Evolutionary conservation across 2,888 invertebrate genomes (phyloP), one percentile per base, ranked within the genome.

Genomic region (Nipponacmea schrenckii): DNA sequence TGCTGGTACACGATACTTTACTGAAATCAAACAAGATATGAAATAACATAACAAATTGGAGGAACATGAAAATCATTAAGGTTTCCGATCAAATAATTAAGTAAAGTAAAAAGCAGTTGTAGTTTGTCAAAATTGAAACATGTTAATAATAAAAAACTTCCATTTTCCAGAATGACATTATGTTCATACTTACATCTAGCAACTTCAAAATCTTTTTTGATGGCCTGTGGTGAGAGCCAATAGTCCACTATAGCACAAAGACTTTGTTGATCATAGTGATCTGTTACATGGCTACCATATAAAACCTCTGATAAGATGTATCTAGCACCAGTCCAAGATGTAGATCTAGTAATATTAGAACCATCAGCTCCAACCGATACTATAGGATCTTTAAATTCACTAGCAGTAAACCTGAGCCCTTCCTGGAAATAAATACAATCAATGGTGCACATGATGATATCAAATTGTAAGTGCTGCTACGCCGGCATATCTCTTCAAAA

Each of bases 171-270:
- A n/a, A n/a, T n/a, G n/a, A n/a, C n/a, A n/a, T n/a, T n/a, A n/a
- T n/a, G 17, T 39, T 64, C 14, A 1, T 24, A 80, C 86, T 83
- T 81, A 89, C 89, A 80, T 84, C 85, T 86, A 20, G 86, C 81
- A 31, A 88, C 81, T 79, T 89, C 89, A 83, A 89, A 89, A 74
- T 89, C 89, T 74, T 86, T 89, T 77, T 86, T 88, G 74, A 88
- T 79, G 62, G 89, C 82, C 56, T 80, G 85, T 10, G 88, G 85
- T 20, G 87, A 86, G 12, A 88, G 79, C 87, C 88, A 89, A 80
- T 86, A 89, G 74, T 89, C 89, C 2, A 88, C 84, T 79, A 89
- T 85, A 48, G 87, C 86, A 75, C 81, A 81, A 20, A 89, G 77
- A 67, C 84, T 83, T 72, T 81, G 83, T 77, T 86, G 85, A 74